Base-by-base conservation (phyloP, 2,113 vertebrate species). In the Bathybates hornii region DNA sequence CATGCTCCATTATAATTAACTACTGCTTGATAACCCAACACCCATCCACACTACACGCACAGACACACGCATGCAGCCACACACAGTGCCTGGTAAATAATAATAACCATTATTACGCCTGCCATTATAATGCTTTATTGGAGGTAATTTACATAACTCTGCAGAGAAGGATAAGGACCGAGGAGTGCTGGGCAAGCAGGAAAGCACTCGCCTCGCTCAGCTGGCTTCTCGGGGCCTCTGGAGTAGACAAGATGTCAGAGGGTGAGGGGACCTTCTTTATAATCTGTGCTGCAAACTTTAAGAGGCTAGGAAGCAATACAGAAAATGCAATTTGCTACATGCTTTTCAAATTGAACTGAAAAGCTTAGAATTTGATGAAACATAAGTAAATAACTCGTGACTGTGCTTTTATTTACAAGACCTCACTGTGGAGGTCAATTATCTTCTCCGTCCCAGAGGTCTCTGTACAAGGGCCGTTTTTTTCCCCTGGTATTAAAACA, bases 1-100 rank as follows among this genome's bases (percentile, higher is more conserved):
- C 90, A 90, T 84, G 86, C 90, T 93, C 87, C 84, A 34, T 90
- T 94, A 94, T 96, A 96, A 96, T 96, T 95, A 95, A 96, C 95
- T 94, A 92, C 92, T 88, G 90, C 82, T 90, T 81, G 94, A 96
- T 96, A 95, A 95, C 88, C 82, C 76, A 6, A 73, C 86, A 82
- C 78, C 48, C 66, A 71, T 82, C 14, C 71, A 14, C 56, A 32
- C 24, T 80, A 91, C 90, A 86, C 81, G 84, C 76, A 48, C 63
- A 73, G 76, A 68, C 48, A 84, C 63, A 86, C 81, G 24, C 86
- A 76, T 54, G 81, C 87, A 86, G 59, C 90, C 89, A 85, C 82
- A 88, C 71, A 53, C 71, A 32, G 38, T 43, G 45, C 61, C 32
- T 86, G 86, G 89, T 95, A 96, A 96, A 96, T 95, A 95, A 91